Base-by-base conservation (phyloP, 2,888 invertebrate species). In the Herminia tarsipennalis region DNA sequence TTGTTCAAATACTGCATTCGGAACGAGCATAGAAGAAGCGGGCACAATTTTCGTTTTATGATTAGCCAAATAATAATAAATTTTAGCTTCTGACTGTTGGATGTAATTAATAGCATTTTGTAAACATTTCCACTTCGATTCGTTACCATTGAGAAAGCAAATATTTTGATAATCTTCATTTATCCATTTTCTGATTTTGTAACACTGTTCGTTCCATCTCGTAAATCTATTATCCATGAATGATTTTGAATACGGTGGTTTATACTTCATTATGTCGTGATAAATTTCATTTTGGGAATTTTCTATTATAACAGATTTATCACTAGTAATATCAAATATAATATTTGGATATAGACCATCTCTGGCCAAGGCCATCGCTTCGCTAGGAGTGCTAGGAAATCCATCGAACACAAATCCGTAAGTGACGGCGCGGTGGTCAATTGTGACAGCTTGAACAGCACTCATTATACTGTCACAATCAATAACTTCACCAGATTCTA, bases 361-460 rank as follows among this genome's bases (percentile, higher is more conserved):
- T 56, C 83, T 85, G 2, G 81, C 77, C 12, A 94, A 72, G 58
- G 90, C 83, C 56, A 83, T 79, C 6, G 92, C 84, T 73, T 94
- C 93, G 28, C 81, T 67, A n/a, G 88, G 77, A 13, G 78, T 81
- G 41, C 86, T 81, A 2, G 94, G 94, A 73, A 94, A 93, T 0
- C 94, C 94, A 68, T 95, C 94, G 39, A 93, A 84, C 8, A 95
- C 75, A 66, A 92, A 88, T n/a, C 95, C 95, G 61, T 92, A 91
- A 1, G 93, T 90, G 2, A 81, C 64, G 5, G 85, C 79, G 37
- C 83, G 83, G 36, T 86, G 79, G 73, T 93, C 92, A 34, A 92
- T 85, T 22, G 86, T 75, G 22, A 86, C 79, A 28, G 90, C 88
- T 72, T 93, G 92, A 8, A 94, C 83, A 25, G 93, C 90, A 63